Evolutionary conservation across 2,797 vertebrate genomes (phyloP).

Genomic region (Leuciscus waleckii): DNA sequence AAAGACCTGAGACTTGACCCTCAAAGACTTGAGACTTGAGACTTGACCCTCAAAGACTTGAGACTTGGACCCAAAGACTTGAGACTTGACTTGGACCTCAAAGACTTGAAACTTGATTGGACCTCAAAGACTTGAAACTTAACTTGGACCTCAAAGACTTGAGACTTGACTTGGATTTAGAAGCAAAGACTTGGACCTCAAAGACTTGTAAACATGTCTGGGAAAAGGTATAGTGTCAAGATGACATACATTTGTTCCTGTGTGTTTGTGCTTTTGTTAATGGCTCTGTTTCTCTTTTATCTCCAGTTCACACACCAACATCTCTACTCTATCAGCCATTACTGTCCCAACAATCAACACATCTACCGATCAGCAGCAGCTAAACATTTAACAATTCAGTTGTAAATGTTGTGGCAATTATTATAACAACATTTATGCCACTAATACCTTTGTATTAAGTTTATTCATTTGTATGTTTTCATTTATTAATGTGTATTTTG

Average conservation of each 20-base stretch:
- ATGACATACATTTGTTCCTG: background rate
- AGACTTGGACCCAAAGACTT: too few species aligned
- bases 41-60: too few species aligned
- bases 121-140: too few species aligned
- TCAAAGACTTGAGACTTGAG: too few species aligned
- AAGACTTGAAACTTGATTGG: too few species aligned
- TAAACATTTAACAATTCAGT: conserved; percentile 70
- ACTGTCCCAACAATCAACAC: conserved; percentile 90
- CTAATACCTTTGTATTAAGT: background rate
- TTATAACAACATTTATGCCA: background rate
- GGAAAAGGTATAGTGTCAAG: background rate
- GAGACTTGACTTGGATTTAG: too few species aligned
- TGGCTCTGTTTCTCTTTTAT: conserved; percentile 37
- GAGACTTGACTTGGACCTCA: too few species aligned
- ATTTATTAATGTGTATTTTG: background rate
- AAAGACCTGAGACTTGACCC: too few species aligned
- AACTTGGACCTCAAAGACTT: too few species aligned
- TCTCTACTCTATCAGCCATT: conserved; percentile 90
- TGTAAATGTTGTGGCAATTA: background rate
- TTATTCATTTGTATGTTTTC: background rate
- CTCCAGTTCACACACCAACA: conserved; percentile 88
- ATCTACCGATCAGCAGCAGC: conserved; percentile 91
- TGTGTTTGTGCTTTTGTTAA: background rate
- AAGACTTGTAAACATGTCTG: background rate
- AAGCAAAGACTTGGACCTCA: too few species aligned